phyloP scores from a whole-genome alignment of 2,113 vertebrate genomes.

The Cynopterus brachyotis region DNA sequence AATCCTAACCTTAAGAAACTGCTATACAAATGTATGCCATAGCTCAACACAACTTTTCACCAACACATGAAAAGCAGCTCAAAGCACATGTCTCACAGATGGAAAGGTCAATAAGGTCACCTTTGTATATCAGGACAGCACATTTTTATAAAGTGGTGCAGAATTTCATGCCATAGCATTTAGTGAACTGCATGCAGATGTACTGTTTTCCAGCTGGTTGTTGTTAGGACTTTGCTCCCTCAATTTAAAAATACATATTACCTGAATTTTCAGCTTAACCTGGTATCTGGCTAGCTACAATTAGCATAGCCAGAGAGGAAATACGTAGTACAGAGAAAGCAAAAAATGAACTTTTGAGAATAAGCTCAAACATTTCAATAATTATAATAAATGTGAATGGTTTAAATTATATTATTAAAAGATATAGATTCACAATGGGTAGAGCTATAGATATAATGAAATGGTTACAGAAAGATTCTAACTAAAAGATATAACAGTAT shows the following conservation, averaged over 20 bases:
- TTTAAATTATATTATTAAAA: slow-evolving; percentile 50
- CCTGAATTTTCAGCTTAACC: neutral
- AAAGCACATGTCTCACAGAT: slow-evolving; percentile 38
- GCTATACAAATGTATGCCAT: neutral
- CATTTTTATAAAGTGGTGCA: slow-evolving; percentile 42
- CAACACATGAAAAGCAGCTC: slow-evolving; percentile 14
- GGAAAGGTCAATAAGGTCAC: neutral
- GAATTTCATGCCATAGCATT: slow-evolving; percentile 6
- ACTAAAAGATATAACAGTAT: neutral
- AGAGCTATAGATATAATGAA: neutral
- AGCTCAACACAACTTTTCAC: neutral
- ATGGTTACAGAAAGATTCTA: neutral
- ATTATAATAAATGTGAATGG: slow-evolving; percentile 44
- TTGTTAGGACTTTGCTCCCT: neutral
- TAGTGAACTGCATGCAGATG: neutral
- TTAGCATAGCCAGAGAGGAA: neutral
- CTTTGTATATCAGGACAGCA: neutral
- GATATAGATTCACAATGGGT: neutral
- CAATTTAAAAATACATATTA: slow-evolving; percentile 48
- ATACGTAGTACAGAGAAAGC: neutral
- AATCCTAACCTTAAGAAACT: neutral
- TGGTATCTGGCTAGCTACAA: neutral
- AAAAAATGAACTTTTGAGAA: neutral
- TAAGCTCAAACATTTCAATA: neutral
- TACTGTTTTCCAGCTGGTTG: slow-evolving; percentile 22